Conservation (phyloP, 2,888 invertebrate species). For the Epicampocera succincta region DNA sequence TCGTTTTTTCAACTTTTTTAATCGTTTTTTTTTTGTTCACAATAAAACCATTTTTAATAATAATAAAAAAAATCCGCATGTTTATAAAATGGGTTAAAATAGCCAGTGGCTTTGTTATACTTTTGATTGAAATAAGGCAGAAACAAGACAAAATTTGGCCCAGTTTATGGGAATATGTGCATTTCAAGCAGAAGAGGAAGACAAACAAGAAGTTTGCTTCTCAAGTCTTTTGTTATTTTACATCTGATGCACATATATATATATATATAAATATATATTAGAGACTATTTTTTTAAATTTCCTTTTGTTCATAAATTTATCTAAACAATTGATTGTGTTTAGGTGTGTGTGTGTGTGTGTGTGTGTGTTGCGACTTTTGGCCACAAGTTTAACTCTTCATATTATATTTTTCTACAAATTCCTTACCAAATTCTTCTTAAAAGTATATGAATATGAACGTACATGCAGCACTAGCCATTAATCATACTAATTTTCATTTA, state of each 20-base stretch:
- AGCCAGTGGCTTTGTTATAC: not conserved
- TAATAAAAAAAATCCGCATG: constrained; percentile 7
- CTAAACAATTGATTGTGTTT: too few relatives aligned
- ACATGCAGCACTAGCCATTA: constrained; percentile 35
- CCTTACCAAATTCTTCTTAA: not conserved
- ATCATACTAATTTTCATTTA: constrained; percentile 60
- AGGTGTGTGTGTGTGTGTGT: too few relatives aligned
- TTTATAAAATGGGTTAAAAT: constrained; percentile 33
- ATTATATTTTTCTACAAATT: not conserved
- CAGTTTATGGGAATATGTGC: not conserved
- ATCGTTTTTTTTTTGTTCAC: not conserved
- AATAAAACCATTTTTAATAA: constrained; percentile 10
- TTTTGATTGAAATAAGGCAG: constrained; percentile 36
- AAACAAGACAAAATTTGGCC: constrained; percentile 13
- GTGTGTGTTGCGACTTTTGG: too few relatives aligned
- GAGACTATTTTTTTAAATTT: too few relatives aligned
- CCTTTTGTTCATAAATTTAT: too few relatives aligned
- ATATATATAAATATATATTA: too few relatives aligned
- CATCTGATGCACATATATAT: too few relatives aligned
- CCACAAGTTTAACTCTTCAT: too few relatives aligned
- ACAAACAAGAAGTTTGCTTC: not conserved
- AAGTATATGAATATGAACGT: not conserved
- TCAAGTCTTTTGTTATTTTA: not conserved
- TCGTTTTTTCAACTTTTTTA: not conserved
- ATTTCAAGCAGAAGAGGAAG: not conserved